Evolutionary conservation across 2,797 vertebrate genomes (phyloP), one percentile per base, ranked within the genome.

Genomic region (Xenopus petersii): DNA sequence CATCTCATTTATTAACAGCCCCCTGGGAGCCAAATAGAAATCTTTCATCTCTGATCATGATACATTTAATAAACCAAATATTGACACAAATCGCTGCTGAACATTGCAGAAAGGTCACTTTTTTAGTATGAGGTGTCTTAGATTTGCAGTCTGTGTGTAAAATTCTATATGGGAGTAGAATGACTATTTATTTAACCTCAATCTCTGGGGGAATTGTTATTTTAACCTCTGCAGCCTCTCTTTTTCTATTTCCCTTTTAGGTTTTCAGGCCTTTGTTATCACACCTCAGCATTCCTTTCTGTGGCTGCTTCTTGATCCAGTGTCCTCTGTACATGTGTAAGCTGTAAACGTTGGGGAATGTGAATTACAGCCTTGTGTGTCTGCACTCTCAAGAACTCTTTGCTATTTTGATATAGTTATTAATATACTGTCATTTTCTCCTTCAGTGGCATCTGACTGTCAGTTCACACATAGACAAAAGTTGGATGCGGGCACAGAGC

Each of bases 201-300:
- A 2, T 56, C 15, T 56, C 16, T 56, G 15, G n/a, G 54, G 54
- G 12, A 51, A 56, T 56, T 5, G 15, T 56, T 56, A 56, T 56
- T 56, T 56, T 17, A 16, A 11, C 21, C 58, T 60, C 21, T 26
- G 17, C 21, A 60, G 21, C 10, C 17, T 60, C 17, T 60, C 21
- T 24, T 26, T 24, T 26, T 26, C 21, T 26, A 60, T 60, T 47
- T 26, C 10, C 46, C 55, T 71, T 72, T 67, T 63, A 54, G 64
- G 75, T 66, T 59, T 66, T 55, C 26, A 54, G 48, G 26, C 59
- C 30, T 21, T 5, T 61, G 64, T 67, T 67, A 67, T 67, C 70
- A 62, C 58, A 62, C 30, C 17, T 48, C 48, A 4, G 17, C 15
- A 47, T 70, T 46, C 15, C 55, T 59, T 59, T 69, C n/a, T 16